Conservation (phyloP, 2,888 invertebrate genomes). For the Mycalesis mineus region DNA sequence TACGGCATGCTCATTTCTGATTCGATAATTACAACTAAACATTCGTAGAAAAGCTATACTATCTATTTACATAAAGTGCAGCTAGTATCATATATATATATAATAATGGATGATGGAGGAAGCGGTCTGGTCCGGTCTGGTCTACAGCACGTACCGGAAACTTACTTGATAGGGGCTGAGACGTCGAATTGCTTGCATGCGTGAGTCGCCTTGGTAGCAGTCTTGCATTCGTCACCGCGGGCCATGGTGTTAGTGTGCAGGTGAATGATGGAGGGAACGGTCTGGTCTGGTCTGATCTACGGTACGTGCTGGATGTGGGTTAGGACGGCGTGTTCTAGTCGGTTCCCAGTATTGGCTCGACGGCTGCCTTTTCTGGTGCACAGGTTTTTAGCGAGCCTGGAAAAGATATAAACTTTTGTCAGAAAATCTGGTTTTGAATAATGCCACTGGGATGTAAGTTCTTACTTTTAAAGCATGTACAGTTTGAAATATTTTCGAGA, state of each 20-base stretch:
- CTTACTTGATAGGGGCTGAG: conserved; percentile 63
- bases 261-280: conserved; percentile 49
- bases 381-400: conserved; percentile 89
- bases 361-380: conserved; percentile 89
- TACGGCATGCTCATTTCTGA: too few species aligned
- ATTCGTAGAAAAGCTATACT: too few species aligned
- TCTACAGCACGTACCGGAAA: too few species aligned
- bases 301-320: conserved; percentile 92
- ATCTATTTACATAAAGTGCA: too few species aligned
- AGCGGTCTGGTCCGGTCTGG: too few species aligned
- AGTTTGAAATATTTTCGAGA: too few species aligned
- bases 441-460: too few species aligned
- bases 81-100: too few species aligned
- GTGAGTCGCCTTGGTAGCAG: conserved; percentile 60
- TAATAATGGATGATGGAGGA: too few species aligned
- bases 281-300: conserved; percentile 67
- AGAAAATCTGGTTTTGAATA: too few species aligned
- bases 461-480: too few species aligned
- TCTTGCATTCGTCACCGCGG: conserved; percentile 73
- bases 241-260: conserved; percentile 56
- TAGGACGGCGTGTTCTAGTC: conserved; percentile 89
- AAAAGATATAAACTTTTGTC: conserved; percentile 36
- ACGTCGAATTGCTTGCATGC: conserved; percentile 66
- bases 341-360: conserved; percentile 90
- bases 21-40: too few species aligned